Conservation (phyloP, 2,797 vertebrate species). For the Enteromius afrohamiltoni region DNA sequence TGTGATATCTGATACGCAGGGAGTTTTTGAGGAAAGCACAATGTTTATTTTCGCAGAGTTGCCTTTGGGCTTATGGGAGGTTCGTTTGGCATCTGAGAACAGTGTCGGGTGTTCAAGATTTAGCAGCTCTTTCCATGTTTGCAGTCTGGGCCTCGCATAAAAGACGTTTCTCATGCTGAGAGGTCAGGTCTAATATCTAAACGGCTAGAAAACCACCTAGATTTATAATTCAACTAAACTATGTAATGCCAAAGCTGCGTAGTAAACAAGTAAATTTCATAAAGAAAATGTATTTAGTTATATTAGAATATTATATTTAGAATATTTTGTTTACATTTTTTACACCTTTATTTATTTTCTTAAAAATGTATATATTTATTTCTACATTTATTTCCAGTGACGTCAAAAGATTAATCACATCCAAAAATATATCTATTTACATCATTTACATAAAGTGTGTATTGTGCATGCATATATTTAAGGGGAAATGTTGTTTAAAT, state of each 20-base stretch:
- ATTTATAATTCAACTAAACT: background rate
- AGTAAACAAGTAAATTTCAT: background rate
- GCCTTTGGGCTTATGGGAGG: conserved; percentile 54
- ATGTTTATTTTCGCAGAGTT: conserved; percentile 61
- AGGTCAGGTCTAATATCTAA: background rate
- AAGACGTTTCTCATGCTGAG: conserved; percentile 32
- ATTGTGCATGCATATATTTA: too few species aligned
- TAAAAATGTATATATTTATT: background rate
- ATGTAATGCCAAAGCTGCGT: background rate
- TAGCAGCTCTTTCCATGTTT: conserved; percentile 58
- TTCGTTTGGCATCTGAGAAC: conserved; percentile 60
- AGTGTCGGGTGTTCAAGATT: conserved; percentile 57
- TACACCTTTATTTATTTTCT: background rate
- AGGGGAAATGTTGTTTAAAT: too few species aligned
- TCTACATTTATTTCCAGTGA: background rate
- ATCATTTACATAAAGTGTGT: too few species aligned
- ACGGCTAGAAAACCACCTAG: background rate
- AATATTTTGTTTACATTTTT: background rate
- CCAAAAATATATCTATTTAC: too few species aligned
- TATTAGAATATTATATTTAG: too few species aligned
- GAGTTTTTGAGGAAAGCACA: conserved; percentile 56
- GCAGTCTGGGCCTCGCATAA: conserved; percentile 36
- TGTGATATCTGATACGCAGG: conserved; percentile 59
- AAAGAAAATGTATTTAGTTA: too few species aligned
- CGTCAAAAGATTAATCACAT: too few species aligned